phyloP scores from a whole-genome alignment of 2,888 invertebrate species.

The Acleris holmiana region DNA sequence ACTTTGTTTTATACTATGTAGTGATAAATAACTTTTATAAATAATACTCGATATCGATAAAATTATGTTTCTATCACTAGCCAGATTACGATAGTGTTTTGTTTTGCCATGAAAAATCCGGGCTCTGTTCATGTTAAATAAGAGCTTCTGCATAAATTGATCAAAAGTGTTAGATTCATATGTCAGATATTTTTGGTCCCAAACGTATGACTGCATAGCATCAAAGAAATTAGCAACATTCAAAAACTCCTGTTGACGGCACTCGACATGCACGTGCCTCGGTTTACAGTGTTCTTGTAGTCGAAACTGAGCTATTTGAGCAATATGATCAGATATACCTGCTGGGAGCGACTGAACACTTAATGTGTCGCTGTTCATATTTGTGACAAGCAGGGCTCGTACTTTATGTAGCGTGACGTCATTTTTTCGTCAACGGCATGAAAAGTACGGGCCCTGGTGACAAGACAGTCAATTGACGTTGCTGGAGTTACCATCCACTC shows the following conservation, averaged over 20 bases:
- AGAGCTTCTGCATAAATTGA: conserved; percentile 1
- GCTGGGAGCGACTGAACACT: not conserved
- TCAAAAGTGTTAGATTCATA: not conserved
- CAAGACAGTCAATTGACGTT: conserved; percentile 6
- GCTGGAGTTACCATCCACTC: conserved; percentile 1
- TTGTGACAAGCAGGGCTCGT: too few relatives aligned
- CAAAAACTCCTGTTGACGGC: not conserved
- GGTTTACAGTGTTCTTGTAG: not conserved
- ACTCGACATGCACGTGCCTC: not conserved
- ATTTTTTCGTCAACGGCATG: too few relatives aligned
- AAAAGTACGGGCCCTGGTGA: not conserved
- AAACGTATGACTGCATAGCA: conserved; percentile 3
- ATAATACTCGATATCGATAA: too few relatives aligned
- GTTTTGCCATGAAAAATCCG: too few relatives aligned
- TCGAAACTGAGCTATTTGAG: conserved; percentile 3
- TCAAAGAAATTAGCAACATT: not conserved
- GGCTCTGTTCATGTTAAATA: not conserved
- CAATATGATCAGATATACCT: conserved; percentile 2
- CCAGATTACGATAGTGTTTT: too few relatives aligned
- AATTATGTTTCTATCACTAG: too few relatives aligned
- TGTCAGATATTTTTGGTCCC: not conserved
- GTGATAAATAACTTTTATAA: too few relatives aligned
- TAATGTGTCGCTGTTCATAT: not conserved
- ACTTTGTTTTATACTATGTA: too few relatives aligned
- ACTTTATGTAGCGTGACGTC: too few relatives aligned